Base-by-base conservation (phyloP, 2,888 invertebrate species). In the Pogonocherus hispidulus region DNA sequence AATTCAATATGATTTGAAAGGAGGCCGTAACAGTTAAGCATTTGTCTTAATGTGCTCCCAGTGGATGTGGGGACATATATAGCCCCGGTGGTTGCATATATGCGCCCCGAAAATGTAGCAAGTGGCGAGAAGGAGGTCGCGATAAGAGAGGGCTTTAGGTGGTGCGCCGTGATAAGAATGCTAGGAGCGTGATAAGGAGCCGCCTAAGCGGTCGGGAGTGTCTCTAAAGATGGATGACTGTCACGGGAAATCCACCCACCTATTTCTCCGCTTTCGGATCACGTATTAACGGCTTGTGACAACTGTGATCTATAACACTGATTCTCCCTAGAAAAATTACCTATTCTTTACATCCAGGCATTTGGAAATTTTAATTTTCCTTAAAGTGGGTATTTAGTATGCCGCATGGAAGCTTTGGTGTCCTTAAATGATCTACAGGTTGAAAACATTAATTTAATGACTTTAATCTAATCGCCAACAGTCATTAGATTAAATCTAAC, bases 191-290 rank as follows among this genome's bases (percentile, higher is more conserved):
- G 83, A 84, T 84, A 84, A 83, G 81, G 79, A 83, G 79, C 77
- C 70, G 63, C 75, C 75, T 84, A 85, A 85, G 84, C 84, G 84
- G 80, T 80, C 81, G 83, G 84, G 85, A 82, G 83, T 85, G 85
- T 84, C 84, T 82, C 84, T 81, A 79, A 85, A 85, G 85, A 85
- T 85, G 84, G 84, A 85, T 85, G 79, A 81, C 84, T 84, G 85
- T 85, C 85, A 83, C 84, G 85, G 85, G 85, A 85, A 85, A 85
- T 85, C 83, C 85, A 85, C 84, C 84, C 82, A 82, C 81, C 78
- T 76, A 77, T 78, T 78, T 77, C 73, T 78, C 78, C 72, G 80
- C 75, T 84, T 84, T 83, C 84, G 69, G 76, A 73, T 80, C 85
- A 85, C 85, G 85, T 85, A 83, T 83, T 78, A 83, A 83, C 83